Evolutionary conservation across 2,888 invertebrate species (phyloP).

Genomic region (Celastrina argiolus): DNA sequence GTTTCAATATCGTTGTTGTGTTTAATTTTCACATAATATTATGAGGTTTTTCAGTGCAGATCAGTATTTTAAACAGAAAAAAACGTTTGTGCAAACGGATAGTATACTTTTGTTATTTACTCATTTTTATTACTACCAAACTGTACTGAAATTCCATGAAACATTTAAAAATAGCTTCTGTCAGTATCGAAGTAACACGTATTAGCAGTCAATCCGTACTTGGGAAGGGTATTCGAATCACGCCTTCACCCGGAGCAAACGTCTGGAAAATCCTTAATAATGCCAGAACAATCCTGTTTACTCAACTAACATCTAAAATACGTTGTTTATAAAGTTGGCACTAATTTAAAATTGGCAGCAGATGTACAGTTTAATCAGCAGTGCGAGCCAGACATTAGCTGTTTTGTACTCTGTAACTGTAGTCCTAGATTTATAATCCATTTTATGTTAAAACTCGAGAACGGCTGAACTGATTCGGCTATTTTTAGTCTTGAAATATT

Average conservation of each 20-base stretch:
- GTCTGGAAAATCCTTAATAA: conserved; percentile 20
- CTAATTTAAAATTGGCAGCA: conserved; percentile 20
- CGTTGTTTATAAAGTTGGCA: conserved; percentile 16
- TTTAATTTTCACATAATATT: too few relatives aligned
- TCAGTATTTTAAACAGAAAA: too few relatives aligned
- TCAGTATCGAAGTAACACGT: conserved; percentile 14
- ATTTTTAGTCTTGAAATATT: too few relatives aligned
- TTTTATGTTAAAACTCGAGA: too few relatives aligned
- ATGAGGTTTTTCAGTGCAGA: too few relatives aligned
- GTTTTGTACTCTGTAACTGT: neutral
- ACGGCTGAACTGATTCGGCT: too few relatives aligned
- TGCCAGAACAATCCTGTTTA: conserved; percentile 16
- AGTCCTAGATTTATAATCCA: neutral
- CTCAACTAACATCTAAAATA: conserved; percentile 18
- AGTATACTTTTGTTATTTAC: too few relatives aligned
- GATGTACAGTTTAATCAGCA: conserved; percentile 8
- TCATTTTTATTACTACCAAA: too few relatives aligned
- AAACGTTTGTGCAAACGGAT: too few relatives aligned
- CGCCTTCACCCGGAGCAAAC: conserved; percentile 18
- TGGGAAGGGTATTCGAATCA: conserved; percentile 17
- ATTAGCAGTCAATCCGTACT: conserved; percentile 19
- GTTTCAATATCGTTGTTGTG: too few relatives aligned
- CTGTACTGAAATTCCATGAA: neutral
- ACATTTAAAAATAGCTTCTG: neutral
- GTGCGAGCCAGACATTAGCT: neutral